These are phyloP conservation scores for Drosophila quinaria DNA, from an alignment of 2,888 invertebrate genomes.

Conservation along the genomic window DNA sequence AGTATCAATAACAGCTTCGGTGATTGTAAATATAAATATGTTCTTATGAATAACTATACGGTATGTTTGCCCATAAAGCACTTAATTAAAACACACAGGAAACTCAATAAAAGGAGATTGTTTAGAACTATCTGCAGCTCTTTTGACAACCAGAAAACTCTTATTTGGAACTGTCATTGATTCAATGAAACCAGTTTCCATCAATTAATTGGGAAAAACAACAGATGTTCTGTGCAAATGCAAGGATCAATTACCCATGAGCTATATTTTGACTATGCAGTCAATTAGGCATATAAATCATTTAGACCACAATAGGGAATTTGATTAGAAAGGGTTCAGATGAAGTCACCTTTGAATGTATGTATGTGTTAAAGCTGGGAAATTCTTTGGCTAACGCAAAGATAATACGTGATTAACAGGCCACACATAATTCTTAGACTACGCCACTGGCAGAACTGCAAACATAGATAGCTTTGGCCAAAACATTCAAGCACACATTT, in stretches of 20 bases:
- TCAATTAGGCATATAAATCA: slow-evolving; percentile 12
- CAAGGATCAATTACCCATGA: slow-evolving; percentile 23
- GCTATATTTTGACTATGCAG: slow-evolving; percentile 1
- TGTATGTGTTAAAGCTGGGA: background rate
- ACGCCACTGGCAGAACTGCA: slow-evolving; percentile 41
- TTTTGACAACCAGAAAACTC: slow-evolving; percentile 33
- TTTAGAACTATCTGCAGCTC: background rate
- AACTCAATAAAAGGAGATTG: no score
- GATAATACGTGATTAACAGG: background rate
- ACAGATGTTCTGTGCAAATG: slow-evolving; percentile 38
- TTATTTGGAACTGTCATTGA: slow-evolving; percentile 12
- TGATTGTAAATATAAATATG: no score
- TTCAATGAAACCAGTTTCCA: slow-evolving; percentile 22
- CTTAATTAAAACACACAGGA: no score
- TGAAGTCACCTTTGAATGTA: background rate
- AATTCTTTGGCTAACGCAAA: slow-evolving; percentile 2
- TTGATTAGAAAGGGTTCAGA: background rate
- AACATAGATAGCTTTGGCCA: slow-evolving; percentile 19
- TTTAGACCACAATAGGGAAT: background rate
- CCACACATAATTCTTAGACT: slow-evolving; percentile 3
- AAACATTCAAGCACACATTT: slow-evolving; percentile 14
- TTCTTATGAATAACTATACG: no score
- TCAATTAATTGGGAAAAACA: slow-evolving; percentile 50
- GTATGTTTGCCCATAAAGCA: no score
- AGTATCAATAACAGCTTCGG: no score